Percentiles rank a stretch among this genome's conserved stretches.
phyloP scores from a whole-genome alignment of 2,113 vertebrate genomes.

The Cariama cristata region DNA sequence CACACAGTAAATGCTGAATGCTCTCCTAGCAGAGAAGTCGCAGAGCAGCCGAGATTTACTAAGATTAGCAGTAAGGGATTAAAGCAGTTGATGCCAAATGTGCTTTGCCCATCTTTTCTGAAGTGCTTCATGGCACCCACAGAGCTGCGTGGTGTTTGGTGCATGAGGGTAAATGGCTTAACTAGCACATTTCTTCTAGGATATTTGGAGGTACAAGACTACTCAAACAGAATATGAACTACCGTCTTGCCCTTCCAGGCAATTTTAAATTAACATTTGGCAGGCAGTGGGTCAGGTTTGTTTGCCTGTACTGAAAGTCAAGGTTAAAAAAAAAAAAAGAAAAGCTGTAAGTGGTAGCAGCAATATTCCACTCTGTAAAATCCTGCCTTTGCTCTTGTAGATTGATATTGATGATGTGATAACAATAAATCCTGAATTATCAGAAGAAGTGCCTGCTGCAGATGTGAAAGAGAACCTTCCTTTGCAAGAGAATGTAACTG shows the following conservation, averaged over 20 bases:
- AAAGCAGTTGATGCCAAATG: constrained; percentile 17
- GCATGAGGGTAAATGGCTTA: neutral
- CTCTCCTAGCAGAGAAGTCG: neutral
- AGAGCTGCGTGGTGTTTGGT: neutral
- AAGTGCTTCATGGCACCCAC: neutral
- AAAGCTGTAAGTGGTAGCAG: neutral
- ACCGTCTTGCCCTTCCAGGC: neutral
- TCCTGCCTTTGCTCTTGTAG: constrained; percentile 59
- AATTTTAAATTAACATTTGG: neutral
- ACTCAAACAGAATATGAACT: neutral
- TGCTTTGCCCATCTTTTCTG: neutral
- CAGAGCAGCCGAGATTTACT: constrained; percentile 48
- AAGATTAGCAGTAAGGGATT: constrained; percentile 70
- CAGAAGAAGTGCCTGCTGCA: constrained; percentile 32
- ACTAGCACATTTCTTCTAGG: neutral
- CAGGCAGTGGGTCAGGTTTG: neutral
- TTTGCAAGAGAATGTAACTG: constrained; percentile 72
- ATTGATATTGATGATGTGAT: constrained; percentile 76
- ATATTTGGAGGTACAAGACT: neutral
- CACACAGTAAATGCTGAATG: neutral
- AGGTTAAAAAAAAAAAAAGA: neutral
- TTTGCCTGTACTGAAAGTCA: neutral
- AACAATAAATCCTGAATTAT: constrained; percentile 76
- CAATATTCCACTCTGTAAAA: neutral
- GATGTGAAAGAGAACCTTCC: constrained; percentile 74